Percentiles rank a stretch among this genome's conserved stretches.
phyloP scores from a whole-genome alignment of 2,113 vertebrate genomes.

The Gobio gobio region DNA sequence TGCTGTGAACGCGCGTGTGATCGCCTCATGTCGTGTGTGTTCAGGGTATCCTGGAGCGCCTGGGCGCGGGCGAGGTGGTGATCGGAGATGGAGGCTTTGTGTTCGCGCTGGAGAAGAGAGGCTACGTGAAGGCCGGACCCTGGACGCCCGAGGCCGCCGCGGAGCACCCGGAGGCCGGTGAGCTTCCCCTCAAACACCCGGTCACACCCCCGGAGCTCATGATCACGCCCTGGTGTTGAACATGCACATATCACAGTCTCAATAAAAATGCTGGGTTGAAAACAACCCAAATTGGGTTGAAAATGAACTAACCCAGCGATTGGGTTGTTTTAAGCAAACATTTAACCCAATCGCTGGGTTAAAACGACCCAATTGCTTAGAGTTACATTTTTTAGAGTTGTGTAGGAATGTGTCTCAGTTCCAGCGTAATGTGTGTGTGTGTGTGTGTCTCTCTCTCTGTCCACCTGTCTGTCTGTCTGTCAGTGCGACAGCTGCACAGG shows the following conservation, averaged over 20 bases:
- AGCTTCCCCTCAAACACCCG: not conserved
- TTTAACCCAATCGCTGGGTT: too few relatives aligned
- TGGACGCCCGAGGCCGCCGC: constrained; percentile 96
- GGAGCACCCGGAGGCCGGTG: constrained; percentile 93
- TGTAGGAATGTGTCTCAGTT: too few relatives aligned
- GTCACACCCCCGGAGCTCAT: too few relatives aligned
- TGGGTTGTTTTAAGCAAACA: too few relatives aligned
- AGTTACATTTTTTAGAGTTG: too few relatives aligned
- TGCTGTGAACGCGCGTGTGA: not conserved
- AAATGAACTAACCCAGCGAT: too few relatives aligned
- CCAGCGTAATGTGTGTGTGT: not conserved
- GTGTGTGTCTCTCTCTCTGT: not conserved
- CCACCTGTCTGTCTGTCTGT: not conserved
- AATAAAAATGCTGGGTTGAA: too few relatives aligned
- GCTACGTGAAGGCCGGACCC: constrained; percentile 95
- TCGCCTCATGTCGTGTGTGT: not conserved
- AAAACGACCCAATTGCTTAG: too few relatives aligned
- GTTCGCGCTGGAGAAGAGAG: constrained; percentile 94
- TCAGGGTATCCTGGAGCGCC: constrained; percentile 89
- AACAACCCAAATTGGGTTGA: too few relatives aligned
- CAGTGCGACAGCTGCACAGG: constrained; percentile 95
- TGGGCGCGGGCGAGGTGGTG: constrained; percentile 89
- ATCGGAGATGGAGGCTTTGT: constrained; percentile 97
- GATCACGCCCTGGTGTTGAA: too few relatives aligned
- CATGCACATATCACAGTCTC: too few relatives aligned